These are phyloP conservation scores for Olivierus martensii DNA, from an alignment of 1,140 invertebrate species.

Conservation along the genomic window DNA sequence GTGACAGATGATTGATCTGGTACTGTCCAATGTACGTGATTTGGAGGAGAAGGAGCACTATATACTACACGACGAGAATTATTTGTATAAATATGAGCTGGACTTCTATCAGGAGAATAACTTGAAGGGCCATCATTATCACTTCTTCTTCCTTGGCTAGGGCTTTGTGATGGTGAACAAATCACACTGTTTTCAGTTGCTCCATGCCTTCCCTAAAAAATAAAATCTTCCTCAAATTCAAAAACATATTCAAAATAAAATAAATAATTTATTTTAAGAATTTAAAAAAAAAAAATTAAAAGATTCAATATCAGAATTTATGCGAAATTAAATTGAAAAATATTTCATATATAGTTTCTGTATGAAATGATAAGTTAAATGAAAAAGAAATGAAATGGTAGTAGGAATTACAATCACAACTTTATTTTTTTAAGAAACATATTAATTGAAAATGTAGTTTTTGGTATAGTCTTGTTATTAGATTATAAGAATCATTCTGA, in stretches of 20 bases:
- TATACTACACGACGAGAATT: slow-evolving; percentile 1
- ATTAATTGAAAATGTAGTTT: no score
- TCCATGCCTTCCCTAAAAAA: slow-evolving; percentile 8
- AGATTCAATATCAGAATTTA: no score
- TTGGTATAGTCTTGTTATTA: no score
- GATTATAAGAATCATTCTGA: no score
- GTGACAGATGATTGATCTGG: not conserved
- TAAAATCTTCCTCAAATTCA: not conserved
- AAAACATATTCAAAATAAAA: not conserved
- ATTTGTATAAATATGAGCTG: slow-evolving; percentile 2
- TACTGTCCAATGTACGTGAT: not conserved
- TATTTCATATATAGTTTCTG: no score
- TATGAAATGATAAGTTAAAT: no score
- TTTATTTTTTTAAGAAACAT: no score
- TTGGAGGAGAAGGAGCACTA: not conserved
- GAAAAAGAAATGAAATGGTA: no score
- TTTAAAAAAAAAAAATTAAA: no score
- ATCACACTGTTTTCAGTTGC: slow-evolving; percentile 6
- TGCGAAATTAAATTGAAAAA: no score
- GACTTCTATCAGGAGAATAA: slow-evolving; percentile 9
- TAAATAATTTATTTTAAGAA: not conserved
- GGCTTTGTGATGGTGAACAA: slow-evolving; percentile 12
- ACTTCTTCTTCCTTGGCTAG: slow-evolving; percentile 6
- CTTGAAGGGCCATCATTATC: not conserved
- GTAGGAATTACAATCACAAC: no score